These are phyloP conservation scores for Gopherus evgoodei DNA, from an alignment of 2,113 vertebrate genomes.

Conservation along the genomic window DNA sequence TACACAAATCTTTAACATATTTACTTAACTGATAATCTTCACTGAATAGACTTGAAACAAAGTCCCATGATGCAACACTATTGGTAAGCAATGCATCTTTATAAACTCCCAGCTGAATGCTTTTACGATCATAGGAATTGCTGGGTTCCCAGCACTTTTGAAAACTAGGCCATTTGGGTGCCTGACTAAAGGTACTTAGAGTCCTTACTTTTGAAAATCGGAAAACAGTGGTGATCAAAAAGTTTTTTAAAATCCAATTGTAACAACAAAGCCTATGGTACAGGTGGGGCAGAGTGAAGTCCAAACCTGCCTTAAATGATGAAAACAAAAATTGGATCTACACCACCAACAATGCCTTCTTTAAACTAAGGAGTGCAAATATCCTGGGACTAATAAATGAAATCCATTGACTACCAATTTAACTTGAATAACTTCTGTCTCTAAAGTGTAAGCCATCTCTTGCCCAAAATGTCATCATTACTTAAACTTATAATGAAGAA, in stretches of 20 bases:
- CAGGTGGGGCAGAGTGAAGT: not conserved
- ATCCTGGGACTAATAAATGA: not conserved
- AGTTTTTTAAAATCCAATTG: not conserved
- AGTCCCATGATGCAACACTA: not conserved
- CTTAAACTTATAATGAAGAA: not conserved
- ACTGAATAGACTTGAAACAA: not conserved
- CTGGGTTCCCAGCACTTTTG: not conserved
- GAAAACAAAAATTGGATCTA: not conserved
- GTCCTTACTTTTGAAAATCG: rapidly evolving
- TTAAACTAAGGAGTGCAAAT: not conserved
- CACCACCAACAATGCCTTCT: not conserved
- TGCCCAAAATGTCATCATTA: not conserved
- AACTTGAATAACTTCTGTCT: not conserved
- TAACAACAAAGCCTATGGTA: not conserved
- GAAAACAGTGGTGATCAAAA: not conserved
- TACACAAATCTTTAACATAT: not conserved
- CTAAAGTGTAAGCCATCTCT: not conserved
- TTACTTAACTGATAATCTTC: not conserved
- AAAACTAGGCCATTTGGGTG: not conserved
- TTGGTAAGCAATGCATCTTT: not conserved
- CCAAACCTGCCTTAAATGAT: not conserved
- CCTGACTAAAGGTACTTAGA: not conserved
- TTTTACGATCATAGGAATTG: not conserved
- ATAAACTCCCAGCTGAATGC: not conserved
- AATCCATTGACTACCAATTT: rapidly evolving